Evolutionary conservation across 1,140 invertebrate genomes (phyloP).

Genomic region (Aphidius gifuensis): DNA sequence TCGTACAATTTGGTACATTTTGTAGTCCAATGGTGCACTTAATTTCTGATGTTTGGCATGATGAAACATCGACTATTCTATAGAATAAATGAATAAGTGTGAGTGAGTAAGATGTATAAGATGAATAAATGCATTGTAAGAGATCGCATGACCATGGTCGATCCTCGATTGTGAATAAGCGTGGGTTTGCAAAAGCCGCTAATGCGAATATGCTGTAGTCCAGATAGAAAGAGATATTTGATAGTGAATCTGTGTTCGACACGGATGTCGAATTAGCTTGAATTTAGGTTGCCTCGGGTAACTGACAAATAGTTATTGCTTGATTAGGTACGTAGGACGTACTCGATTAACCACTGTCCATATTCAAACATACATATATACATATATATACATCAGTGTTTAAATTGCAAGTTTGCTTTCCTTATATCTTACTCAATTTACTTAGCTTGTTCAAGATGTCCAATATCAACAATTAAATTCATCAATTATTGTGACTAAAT

Average conservation of each 20-base stretch:
- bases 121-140: too few species aligned
- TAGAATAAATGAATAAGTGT: conserved; percentile 10
- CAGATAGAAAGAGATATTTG: conserved; percentile 58
- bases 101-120: conserved; percentile 1
- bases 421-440: conserved; percentile 15
- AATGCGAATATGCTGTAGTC: conserved; percentile 58
- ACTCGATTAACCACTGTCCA: conserved; percentile 37
- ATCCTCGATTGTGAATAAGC: conserved; percentile 48
- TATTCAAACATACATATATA: conserved; percentile 14
- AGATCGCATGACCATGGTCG: conserved; percentile 32
- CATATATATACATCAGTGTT: conserved; percentile 1
- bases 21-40: too few species aligned
- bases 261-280: conserved; percentile 59
- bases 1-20: too few species aligned
- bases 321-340: conserved; percentile 53
- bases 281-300: conserved; percentile 55
- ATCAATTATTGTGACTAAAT: too few species aligned
- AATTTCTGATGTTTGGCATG: too few species aligned
- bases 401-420: neutral
- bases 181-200: conserved; percentile 53
- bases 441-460: neutral
- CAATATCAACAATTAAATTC: too few species aligned
- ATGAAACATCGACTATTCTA: neutral
- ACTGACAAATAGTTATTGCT: conserved; percentile 59
- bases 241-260: conserved; percentile 58